phyloP scores from a whole-genome alignment of 2,797 vertebrate species.

The Cottoperca gobio region DNA sequence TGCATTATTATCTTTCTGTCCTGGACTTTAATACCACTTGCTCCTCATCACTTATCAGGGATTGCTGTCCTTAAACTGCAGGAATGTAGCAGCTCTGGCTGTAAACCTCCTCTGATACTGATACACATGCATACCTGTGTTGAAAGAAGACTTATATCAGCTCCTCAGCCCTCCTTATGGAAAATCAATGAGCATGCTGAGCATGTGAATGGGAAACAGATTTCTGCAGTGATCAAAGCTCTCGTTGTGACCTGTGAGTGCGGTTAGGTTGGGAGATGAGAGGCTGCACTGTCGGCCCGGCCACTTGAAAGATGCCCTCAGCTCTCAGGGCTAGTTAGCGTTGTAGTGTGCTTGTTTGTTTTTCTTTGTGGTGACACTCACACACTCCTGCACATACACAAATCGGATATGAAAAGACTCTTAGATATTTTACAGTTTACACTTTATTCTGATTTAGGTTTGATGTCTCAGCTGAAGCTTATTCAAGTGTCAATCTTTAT shows the following conservation, averaged over 20 bases:
- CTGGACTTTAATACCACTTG: conserved; percentile 36
- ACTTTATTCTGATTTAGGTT: conserved; percentile 24
- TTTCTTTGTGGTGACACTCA: conserved; percentile 53
- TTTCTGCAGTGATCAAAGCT: conserved; percentile 72
- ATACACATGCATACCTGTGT: conserved; percentile 47
- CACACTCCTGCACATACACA: conserved; percentile 19
- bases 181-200: conserved; percentile 71
- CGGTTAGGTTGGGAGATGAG: conserved; percentile 59
- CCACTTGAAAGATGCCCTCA: conserved; percentile 73
- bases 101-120: conserved; percentile 46
- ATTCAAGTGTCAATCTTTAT: conserved; percentile 35
- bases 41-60: conserved; percentile 39
- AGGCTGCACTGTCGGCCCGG: conserved; percentile 58
- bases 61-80: conserved; percentile 38
- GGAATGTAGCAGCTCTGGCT: conserved; percentile 46
- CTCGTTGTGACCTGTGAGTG: conserved; percentile 68
- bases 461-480: conserved; percentile 33
- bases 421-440: conserved; percentile 32
- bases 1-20: conserved; percentile 37
- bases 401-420: conserved; percentile 48
- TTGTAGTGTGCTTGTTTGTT: conserved; percentile 71
- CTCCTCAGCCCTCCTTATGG: conserved; percentile 47
- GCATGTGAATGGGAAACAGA: conserved; percentile 71
- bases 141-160: conserved; percentile 42
- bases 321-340: conserved; percentile 63